These are phyloP conservation scores for Drepana falcataria DNA, from an alignment of 2,888 invertebrate genomes.

Conservation along the genomic window DNA sequence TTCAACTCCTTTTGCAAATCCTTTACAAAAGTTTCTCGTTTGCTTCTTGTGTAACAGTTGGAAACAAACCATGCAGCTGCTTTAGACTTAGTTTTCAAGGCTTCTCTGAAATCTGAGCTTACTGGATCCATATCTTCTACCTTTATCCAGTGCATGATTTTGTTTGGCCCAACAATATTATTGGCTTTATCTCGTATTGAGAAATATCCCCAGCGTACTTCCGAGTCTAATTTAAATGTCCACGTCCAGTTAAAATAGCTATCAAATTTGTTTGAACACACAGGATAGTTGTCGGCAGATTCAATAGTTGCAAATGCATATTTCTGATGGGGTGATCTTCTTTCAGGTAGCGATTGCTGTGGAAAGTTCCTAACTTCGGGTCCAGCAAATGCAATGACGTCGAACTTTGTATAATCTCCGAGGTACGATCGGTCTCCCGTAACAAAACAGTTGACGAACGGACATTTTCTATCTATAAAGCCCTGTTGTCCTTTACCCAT, in stretches of 20 bases:
- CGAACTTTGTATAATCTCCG: constrained; percentile 29
- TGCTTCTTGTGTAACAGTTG: constrained; percentile 30
- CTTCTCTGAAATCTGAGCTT: constrained; percentile 22
- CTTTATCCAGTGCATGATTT: constrained; percentile 38
- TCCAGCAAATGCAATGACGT: constrained; percentile 27
- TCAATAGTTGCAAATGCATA: constrained; percentile 50
- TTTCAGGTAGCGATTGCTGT: constrained; percentile 19
- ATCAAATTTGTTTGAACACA: constrained; percentile 31
- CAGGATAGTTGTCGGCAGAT: constrained; percentile 42
- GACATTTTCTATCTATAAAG: constrained; percentile 41
- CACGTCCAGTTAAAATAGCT: constrained; percentile 57
- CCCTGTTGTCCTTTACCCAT: constrained; percentile 40
- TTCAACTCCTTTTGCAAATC: constrained; percentile 22
- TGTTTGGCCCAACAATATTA: constrained; percentile 34
- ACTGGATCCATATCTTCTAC: constrained; percentile 37
- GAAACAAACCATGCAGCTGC: constrained; percentile 46
- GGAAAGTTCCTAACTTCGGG: background rate
- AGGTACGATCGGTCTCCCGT: constrained; percentile 27
- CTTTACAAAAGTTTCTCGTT: constrained; percentile 20
- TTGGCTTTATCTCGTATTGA: constrained; percentile 31
- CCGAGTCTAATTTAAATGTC: constrained; percentile 50
- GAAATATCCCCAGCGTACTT: constrained; percentile 43
- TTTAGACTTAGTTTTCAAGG: constrained; percentile 28
- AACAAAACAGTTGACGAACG: constrained; percentile 41
- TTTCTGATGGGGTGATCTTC: constrained; percentile 40